Conservation (phyloP, 1,140 invertebrate species). For the Maniola jurtina region DNA sequence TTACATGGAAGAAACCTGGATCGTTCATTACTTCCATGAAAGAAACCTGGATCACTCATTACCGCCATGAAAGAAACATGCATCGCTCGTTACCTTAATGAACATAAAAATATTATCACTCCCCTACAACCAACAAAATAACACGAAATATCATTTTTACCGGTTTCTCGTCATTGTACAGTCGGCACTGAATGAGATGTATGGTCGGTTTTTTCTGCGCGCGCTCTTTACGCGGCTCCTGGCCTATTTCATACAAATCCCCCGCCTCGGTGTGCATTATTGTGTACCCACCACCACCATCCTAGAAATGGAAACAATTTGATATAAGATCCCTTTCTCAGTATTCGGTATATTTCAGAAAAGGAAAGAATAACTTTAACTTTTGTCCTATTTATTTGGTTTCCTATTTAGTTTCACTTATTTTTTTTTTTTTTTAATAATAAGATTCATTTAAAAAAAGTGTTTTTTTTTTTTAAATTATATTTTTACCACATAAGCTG, state of each 20-base stretch:
- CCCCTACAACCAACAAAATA: background rate
- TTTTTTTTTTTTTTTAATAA: too few species aligned
- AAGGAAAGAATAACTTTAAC: background rate
- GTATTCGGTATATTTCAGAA: too few species aligned
- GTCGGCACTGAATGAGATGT: slow-evolving; percentile 76
- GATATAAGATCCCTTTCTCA: too few species aligned
- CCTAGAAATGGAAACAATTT: slow-evolving; percentile 40
- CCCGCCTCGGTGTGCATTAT: slow-evolving; percentile 81
- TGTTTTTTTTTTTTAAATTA: too few species aligned
- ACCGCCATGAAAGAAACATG: too few species aligned
- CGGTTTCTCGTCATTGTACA: slow-evolving; percentile 76
- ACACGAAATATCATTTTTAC: slow-evolving; percentile 49
- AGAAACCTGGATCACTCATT: too few species aligned
- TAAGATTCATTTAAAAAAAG: background rate
- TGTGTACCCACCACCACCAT: slow-evolving; percentile 82
- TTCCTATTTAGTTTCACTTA: too few species aligned
- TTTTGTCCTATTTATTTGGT: background rate
- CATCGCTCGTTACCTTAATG: too few species aligned
- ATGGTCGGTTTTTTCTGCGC: slow-evolving; percentile 57
- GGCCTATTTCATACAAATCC: slow-evolving; percentile 62
- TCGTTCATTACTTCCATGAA: too few species aligned
- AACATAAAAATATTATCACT: too few species aligned
- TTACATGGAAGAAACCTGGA: too few species aligned
- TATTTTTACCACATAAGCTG: too few species aligned
- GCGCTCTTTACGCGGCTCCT: slow-evolving; percentile 61